Conservation (phyloP, 1,140 invertebrate genomes). For the Drosophila dunni region DNA sequence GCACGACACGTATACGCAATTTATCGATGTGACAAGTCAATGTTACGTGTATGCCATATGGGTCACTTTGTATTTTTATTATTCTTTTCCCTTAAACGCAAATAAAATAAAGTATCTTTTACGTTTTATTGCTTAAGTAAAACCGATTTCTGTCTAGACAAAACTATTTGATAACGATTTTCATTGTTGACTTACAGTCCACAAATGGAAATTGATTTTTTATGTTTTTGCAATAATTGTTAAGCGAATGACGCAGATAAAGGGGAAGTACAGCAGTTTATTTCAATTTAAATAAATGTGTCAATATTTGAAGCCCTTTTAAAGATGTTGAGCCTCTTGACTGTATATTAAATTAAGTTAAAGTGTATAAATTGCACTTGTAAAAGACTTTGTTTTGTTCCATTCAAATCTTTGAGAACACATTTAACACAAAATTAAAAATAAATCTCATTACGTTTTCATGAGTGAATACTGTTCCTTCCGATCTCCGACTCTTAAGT, state of each 20-base stretch:
- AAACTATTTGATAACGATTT: background rate
- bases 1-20: constrained; percentile 39
- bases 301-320: constrained; percentile 7
- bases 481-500: background rate
- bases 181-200: constrained; percentile 7
- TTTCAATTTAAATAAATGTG: too few relatives aligned
- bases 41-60: constrained; percentile 52
- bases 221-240: constrained; percentile 9
- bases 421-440: constrained; percentile 16
- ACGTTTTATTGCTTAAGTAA: constrained; percentile 1
- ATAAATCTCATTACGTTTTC: constrained; percentile 57
- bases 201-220: constrained; percentile 10
- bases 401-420: constrained; percentile 36
- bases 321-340: constrained; percentile 9
- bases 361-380: too few relatives aligned
- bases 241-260: constrained; percentile 1
- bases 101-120: constrained; percentile 14
- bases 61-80: constrained; percentile 55
- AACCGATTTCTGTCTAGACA: constrained; percentile 2
- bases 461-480: constrained; percentile 45
- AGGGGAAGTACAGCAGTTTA: background rate
- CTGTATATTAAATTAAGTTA: background rate
- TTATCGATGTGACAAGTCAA: constrained; percentile 36
- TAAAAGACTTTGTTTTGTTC: constrained; percentile 4
- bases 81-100: constrained; percentile 2